Base-by-base conservation (phyloP, 2,888 invertebrate species). In the Hoplodrina blanda region DNA sequence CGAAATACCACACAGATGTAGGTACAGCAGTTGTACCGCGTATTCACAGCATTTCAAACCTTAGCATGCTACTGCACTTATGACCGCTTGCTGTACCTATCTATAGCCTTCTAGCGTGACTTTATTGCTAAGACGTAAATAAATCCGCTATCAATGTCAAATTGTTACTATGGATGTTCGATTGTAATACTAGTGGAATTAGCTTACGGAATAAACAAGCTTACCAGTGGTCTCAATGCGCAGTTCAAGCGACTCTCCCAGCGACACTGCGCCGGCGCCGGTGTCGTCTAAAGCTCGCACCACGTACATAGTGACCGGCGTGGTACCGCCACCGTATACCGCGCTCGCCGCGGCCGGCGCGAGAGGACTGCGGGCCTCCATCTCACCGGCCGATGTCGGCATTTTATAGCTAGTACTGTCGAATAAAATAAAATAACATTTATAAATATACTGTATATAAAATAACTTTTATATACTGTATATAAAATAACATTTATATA, bases 221-320 rank as follows among this genome's bases (percentile, higher is more conserved):
- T 62, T 82, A 93, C 94, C 94, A 41, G 92, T 88, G 37, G 94
- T 93, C 69, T 96, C 96, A 11, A 96, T 91, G 25, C 94, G 83
- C 17, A 96, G 82, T 67, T 95, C 94, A 0, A 96, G 91, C 30
- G 90, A 88, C 69, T 96, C 96, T 0, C 96, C 96, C 4, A 96
- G 90, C 4, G 94, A 89, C 25, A 95, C 96, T 0, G 93, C 90
- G 46, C 85, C 86, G 1, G 84, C 82, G 49, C 82, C 86, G 15
- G 80, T 74, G 73, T 88, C 91, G 52, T 85, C 88, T 0, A 73
- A 85, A 0, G 86, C 91, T 1, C 95, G 89, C 73, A 94, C 94
- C 82, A 94, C 93, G 85, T 95, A 95, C 95, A 95, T 91, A 0
- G 90, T 88, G 56, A 95, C 89, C 1, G 94, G 93, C 0, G 93